Conservation (phyloP, 2,888 invertebrate genomes). For the Nipponacmea schrenckii region DNA sequence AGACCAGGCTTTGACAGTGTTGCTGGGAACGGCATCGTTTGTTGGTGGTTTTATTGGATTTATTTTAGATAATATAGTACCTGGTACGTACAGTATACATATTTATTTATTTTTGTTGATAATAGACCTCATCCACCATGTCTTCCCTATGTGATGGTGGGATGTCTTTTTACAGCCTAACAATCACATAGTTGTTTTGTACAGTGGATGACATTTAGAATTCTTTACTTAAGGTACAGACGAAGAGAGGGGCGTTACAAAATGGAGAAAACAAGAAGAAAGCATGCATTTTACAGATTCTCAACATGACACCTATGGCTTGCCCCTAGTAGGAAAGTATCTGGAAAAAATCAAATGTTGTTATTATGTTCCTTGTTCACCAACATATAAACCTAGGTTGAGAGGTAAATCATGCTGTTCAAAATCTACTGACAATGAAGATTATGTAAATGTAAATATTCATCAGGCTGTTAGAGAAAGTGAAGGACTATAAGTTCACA, state of each 20-base stretch:
- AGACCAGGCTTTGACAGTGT: conserved; percentile 51
- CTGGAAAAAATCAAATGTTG: conserved; percentile 33
- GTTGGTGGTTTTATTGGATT: conserved; percentile 68
- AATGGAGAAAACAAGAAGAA: conserved; percentile 36
- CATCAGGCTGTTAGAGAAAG: no score
- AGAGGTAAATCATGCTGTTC: conserved; percentile 18
- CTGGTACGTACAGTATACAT: conserved; percentile 44
- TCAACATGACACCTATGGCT: conserved; percentile 31
- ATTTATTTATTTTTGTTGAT: background rate
- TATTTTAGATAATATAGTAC: conserved; percentile 67
- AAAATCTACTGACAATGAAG: background rate
- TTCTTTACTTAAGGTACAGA: conserved; percentile 33
- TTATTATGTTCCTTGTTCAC: conserved; percentile 42
- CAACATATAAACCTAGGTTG: conserved; percentile 40
- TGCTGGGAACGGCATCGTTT: conserved; percentile 66
- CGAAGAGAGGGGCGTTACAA: conserved; percentile 44
- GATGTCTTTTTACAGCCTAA: no score
- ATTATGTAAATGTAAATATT: no score
- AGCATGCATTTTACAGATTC: conserved; percentile 13
- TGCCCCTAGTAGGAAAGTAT: conserved; percentile 38
- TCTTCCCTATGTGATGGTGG: background rate
- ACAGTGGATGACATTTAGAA: background rate
- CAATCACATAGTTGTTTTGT: no score
- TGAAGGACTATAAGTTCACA: no score
- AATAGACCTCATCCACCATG: no score